Conservation (phyloP, 1,140 invertebrate genomes). For the Lutraria rhynchaena region DNA sequence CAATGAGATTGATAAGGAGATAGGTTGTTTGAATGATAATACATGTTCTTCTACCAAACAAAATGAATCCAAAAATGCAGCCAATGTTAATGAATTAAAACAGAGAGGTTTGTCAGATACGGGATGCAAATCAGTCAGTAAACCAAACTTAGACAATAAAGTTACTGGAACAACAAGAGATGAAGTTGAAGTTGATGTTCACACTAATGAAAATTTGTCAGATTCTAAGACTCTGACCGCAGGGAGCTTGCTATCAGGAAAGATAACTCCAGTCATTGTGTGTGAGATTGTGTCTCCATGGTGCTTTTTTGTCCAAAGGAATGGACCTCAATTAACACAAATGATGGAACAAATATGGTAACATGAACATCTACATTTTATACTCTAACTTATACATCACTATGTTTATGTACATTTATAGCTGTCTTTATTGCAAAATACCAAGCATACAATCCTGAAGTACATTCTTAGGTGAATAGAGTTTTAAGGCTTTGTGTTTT, state of each 20-base stretch:
- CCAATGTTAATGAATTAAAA: too few relatives aligned
- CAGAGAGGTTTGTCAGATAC: too few relatives aligned
- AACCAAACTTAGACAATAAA: background rate
- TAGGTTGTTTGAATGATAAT: too few relatives aligned
- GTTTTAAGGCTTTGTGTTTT: too few relatives aligned
- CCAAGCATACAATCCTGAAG: too few relatives aligned
- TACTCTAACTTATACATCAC: background rate
- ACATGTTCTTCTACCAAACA: too few relatives aligned
- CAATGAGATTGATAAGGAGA: too few relatives aligned
- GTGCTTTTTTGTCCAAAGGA: constrained; percentile 50
- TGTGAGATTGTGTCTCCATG: constrained; percentile 56
- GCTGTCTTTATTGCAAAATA: too few relatives aligned
- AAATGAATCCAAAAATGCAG: too few relatives aligned
- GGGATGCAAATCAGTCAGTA: background rate
- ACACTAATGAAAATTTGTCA: background rate
- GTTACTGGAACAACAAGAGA: background rate
- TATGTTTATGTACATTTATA: too few relatives aligned
- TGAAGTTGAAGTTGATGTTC: background rate
- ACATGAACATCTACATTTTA: background rate
- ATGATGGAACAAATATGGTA: constrained; percentile 53
- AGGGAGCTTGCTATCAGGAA: constrained; percentile 12
- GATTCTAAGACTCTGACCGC: background rate
- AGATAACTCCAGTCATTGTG: constrained; percentile 45
- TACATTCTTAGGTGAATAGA: too few relatives aligned
- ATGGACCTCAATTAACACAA: constrained; percentile 19